A percentile compares a stretch with the other conserved stretches of the same genome.
Evolutionary conservation across 2,888 invertebrate species (phyloP).

Genomic region (Leptinotarsa haldemani): DNA sequence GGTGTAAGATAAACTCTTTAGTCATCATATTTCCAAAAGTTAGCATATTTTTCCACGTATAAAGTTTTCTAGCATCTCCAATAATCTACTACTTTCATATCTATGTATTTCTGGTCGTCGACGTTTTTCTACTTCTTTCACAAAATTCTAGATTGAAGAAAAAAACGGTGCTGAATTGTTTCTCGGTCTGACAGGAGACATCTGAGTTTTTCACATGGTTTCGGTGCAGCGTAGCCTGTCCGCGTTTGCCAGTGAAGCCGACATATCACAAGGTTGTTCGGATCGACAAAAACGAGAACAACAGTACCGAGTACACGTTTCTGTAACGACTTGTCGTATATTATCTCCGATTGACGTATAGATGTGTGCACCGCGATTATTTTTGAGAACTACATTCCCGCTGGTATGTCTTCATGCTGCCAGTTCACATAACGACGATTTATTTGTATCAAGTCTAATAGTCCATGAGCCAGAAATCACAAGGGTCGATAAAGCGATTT

Average conservation of each 20-base stretch:
- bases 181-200: conserved; percentile 1
- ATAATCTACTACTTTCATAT: too few species aligned
- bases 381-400: conserved; percentile 63
- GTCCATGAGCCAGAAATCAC: conserved; percentile 28
- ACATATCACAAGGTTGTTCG: conserved; percentile 54
- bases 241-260: conserved; percentile 46
- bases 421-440: conserved; percentile 62
- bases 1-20: too few species aligned
- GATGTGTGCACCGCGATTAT: conserved; percentile 61
- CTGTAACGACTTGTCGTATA: conserved; percentile 58
- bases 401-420: conserved; percentile 62
- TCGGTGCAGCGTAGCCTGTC: conserved; percentile 1
- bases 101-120: too few species aligned
- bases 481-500: neutral
- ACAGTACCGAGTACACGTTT: conserved; percentile 59
- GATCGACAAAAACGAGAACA: conserved; percentile 58
- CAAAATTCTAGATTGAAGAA: neutral
- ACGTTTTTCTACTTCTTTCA: too few species aligned
- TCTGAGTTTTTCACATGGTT: conserved; percentile 9
- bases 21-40: too few species aligned
- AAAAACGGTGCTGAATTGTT: neutral
- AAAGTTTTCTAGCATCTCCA: too few species aligned
- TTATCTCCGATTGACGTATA: conserved; percentile 62
- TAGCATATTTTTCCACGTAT: too few species aligned
- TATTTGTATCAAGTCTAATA: conserved; percentile 57